Evolutionary conservation across 2,113 vertebrate species (phyloP).

Genomic region (Gambusia affinis): DNA sequence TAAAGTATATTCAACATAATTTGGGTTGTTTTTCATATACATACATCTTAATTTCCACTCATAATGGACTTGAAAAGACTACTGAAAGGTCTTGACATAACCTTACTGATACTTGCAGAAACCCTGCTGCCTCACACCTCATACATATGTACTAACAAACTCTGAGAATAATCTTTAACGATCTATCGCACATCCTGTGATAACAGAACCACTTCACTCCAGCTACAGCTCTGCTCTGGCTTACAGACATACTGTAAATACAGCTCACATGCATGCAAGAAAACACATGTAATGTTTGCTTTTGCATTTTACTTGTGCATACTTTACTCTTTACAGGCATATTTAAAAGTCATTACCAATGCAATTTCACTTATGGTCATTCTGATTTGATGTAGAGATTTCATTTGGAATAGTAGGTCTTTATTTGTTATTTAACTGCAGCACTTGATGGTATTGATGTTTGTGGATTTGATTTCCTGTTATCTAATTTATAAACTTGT

Average conservation of each 20-base stretch:
- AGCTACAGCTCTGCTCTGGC: conserved; percentile 26
- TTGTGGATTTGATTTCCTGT: conserved; percentile 64
- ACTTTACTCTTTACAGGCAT: conserved; percentile 46
- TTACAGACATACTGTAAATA: conserved; percentile 58
- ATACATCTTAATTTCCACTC: background rate
- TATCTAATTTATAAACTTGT: conserved; percentile 55
- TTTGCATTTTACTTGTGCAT: conserved; percentile 46
- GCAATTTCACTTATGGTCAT: conserved; percentile 41
- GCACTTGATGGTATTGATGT: conserved; percentile 73
- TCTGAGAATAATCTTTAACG: conserved; percentile 48
- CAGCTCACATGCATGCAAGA: conserved; percentile 53
- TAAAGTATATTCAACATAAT: background rate
- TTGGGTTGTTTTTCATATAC: background rate
- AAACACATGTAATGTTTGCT: conserved; percentile 45
- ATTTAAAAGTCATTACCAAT: conserved; percentile 22
- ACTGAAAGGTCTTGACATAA: background rate
- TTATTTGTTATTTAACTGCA: conserved; percentile 53
- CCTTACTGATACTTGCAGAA: background rate
- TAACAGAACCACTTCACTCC: conserved; percentile 58
- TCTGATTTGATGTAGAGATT: conserved; percentile 38
- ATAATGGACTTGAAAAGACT: background rate
- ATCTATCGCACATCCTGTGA: conserved; percentile 42
- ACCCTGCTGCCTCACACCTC: background rate
- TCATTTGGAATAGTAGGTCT: conserved; percentile 35
- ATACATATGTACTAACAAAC: conserved; percentile 43